These are phyloP conservation scores for Deroplatys truncata DNA, from an alignment of 2,888 invertebrate species.

Conservation along the genomic window DNA sequence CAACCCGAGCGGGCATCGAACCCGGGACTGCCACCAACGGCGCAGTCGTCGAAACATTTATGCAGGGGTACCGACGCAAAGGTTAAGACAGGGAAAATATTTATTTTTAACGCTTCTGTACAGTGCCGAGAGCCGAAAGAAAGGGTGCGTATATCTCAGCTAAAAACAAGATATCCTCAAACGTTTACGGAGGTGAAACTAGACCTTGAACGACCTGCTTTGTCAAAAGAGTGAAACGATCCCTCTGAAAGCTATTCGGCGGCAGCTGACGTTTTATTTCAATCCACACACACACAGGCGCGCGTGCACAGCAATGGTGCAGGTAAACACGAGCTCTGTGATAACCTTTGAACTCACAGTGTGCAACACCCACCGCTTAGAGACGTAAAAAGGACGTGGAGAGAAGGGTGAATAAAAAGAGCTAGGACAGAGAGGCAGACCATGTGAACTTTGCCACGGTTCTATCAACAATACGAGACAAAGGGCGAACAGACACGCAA, in stretches of 20 bases:
- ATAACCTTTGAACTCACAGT: background rate
- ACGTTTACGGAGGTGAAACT: background rate
- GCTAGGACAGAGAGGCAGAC: too few species aligned
- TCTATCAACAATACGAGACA: too few species aligned
- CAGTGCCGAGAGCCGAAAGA: background rate
- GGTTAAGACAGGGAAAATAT: too few species aligned
- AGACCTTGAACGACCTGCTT: background rate
- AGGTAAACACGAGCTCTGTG: background rate
- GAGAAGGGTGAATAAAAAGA: background rate
- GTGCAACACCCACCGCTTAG: background rate
- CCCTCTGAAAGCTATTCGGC: background rate
- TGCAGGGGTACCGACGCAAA: too few species aligned
- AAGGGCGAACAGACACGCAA: too few species aligned
- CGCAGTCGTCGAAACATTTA: too few species aligned
- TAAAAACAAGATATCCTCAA: background rate
- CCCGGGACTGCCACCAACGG: too few species aligned
- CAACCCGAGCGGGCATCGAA: too few species aligned
- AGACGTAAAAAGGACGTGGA: background rate
- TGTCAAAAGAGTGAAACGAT: background rate
- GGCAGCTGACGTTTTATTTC: background rate
- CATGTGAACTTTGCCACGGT: background rate
- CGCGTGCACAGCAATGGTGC: background rate
- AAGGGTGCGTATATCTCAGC: background rate
- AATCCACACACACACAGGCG: background rate
- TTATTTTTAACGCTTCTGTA: background rate